These are phyloP conservation scores for Agrochola lota DNA, from an alignment of 2,888 invertebrate species.

Conservation along the genomic window DNA sequence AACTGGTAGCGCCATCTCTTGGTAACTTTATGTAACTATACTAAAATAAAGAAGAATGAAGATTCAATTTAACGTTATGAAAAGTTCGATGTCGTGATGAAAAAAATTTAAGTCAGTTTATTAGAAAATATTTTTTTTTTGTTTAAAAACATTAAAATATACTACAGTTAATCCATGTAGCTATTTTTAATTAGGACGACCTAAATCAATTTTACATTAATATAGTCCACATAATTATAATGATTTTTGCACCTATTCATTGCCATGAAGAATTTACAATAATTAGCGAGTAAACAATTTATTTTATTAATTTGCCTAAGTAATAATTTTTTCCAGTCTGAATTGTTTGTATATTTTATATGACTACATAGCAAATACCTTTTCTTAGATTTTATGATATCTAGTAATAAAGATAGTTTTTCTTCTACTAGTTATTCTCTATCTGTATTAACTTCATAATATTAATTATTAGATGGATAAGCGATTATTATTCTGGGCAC, in stretches of 20 bases:
- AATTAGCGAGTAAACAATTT: background rate
- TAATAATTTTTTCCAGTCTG: background rate
- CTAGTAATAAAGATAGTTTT: no score
- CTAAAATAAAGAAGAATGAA: background rate
- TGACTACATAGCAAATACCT: background rate
- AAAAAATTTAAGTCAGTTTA: background rate
- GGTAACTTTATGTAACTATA: conserved; percentile 1
- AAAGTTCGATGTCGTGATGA: background rate
- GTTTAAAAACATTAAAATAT: background rate
- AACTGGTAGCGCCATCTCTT: conserved; percentile 64
- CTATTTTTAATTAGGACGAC: no score
- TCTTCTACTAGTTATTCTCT: no score
- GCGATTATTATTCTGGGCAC: no score
- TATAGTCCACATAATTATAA: background rate
- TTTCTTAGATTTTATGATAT: background rate
- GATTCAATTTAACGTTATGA: background rate
- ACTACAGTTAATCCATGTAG: background rate
- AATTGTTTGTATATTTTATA: background rate
- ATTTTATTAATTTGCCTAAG: background rate
- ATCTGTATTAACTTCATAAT: background rate
- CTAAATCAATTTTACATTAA: background rate
- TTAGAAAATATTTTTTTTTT: no score
- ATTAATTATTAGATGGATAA: no score
- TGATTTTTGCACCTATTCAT: background rate
- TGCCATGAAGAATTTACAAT: background rate